Percentiles rank a stretch among this genome's conserved stretches.
Conservation (phyloP, 2,113 vertebrate species). For the Vulpes lagopus region DNA sequence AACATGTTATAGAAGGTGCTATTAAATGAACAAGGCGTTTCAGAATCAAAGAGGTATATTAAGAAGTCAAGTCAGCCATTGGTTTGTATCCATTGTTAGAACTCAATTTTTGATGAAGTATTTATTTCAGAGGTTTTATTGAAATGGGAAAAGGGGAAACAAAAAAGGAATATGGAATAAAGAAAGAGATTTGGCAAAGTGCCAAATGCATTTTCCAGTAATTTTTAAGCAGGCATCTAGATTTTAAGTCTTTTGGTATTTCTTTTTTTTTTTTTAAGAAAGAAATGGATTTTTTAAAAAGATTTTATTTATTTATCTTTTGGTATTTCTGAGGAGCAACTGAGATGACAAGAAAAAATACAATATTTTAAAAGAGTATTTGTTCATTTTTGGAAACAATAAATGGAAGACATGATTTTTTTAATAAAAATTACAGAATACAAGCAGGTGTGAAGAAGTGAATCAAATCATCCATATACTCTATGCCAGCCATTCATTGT, state of each 20-base stretch:
- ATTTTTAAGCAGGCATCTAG: neutral
- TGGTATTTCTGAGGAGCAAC: neutral
- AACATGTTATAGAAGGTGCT: neutral
- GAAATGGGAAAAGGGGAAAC: constrained; percentile 17
- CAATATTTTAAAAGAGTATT: neutral
- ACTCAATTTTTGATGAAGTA: neutral
- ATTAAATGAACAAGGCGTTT: neutral
- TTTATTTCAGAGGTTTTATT: neutral
- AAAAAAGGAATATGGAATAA: neutral
- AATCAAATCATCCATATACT: neutral
- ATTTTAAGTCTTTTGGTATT: neutral
- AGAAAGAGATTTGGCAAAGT: neutral
- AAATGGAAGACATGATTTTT: neutral
- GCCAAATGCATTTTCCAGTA: neutral
- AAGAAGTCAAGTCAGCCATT: neutral
- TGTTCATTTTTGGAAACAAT: neutral
- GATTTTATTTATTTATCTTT: neutral
- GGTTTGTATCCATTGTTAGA: neutral
- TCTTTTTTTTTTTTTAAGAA: neutral
- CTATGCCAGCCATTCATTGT: neutral
- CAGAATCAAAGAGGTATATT: neutral
- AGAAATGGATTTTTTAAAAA: no score
- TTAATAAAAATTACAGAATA: neutral
- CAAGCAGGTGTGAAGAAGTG: neutral
- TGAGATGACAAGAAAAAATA: neutral